Evolutionary conservation across 2,888 invertebrate species (phyloP).

Genomic region (Endotricha flammealis): DNA sequence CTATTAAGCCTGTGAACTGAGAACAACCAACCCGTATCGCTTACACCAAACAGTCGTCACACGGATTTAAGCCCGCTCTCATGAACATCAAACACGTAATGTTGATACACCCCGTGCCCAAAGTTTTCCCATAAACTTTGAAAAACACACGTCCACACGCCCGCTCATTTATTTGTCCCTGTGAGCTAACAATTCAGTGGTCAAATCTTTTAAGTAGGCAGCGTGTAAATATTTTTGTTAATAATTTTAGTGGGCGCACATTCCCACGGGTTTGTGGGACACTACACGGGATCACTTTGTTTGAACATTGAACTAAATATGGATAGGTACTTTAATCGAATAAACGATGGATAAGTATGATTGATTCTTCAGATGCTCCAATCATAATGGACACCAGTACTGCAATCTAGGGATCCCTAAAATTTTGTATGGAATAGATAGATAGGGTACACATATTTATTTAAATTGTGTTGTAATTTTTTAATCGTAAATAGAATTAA

Average conservation of each 20-base stretch:
- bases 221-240: conserved; percentile 76
- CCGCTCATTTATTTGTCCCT: conserved; percentile 45
- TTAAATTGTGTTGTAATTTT: no score
- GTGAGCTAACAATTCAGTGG: conserved; percentile 68
- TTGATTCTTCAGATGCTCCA: no score
- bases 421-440: no score
- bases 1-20: conserved; percentile 2
- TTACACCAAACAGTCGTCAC: conserved; percentile 21
- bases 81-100: conserved; percentile 46
- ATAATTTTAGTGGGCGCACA: conserved; percentile 65
- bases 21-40: conserved; percentile 1
- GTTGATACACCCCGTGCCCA: conserved; percentile 44
- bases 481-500: no score
- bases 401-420: no score
- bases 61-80: conserved; percentile 30
- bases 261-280: conserved; percentile 60
- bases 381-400: no score
- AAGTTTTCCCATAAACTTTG: conserved; percentile 70
- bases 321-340: conserved; percentile 17
- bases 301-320: conserved; percentile 33
- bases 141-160: conserved; percentile 59
- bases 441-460: no score
- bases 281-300: conserved; percentile 45
- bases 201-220: conserved; percentile 78
- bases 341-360: conserved; percentile 15